Evolutionary conservation across 2,113 vertebrate genomes (phyloP), one percentile per base, ranked within the genome.

Genomic region (Pelobates fuscus): DNA sequence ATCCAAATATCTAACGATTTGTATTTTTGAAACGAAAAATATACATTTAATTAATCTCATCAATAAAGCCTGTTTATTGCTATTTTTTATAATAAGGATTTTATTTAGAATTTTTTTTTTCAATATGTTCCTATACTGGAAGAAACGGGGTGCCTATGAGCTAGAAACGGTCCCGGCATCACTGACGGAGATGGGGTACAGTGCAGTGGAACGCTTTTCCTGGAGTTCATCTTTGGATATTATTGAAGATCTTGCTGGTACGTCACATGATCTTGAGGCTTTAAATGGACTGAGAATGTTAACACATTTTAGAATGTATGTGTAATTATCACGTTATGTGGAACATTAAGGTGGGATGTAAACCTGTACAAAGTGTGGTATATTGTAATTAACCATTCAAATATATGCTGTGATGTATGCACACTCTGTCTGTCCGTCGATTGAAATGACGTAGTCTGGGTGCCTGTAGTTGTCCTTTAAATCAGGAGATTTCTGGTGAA

Each of bases 41-140:
- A 25, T 37, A 37, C 32, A 37, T 37, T 37, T 5, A 43, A 44
- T 17, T 15, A 37, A 27, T 29, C 25, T 57, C n/a, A 12, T 5
- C 41, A 24, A 11, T 49, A 71, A 62, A 25, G 18, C 15, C 25
- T 63, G 27, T 20, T 30, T 49, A 17, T 24, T 17, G 61, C 14
- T 43, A 20, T 25, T 29, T 43, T 52, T 44, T 43, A 24, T 8
- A 32, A 18, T 52, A 14, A 44, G 63, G 37, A 67, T 41, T 15
- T 59, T 67, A n/a, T 49, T 32, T 15, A 14, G 61, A 15, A 30
- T 72, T 64, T 52, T 64, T 52, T 4, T 25, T 15, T 77, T 25
- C 62, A 44, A 37, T 59, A 98, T 97, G 96, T 98, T 98, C 82
- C 88, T 94, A 17, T 94, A 96, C 86, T 95, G 96, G 96, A 96